A percentile compares a stretch with the other conserved stretches of the same genome.
phyloP scores from a whole-genome alignment of 2,113 vertebrate genomes.

The Aphyosemion australe region DNA sequence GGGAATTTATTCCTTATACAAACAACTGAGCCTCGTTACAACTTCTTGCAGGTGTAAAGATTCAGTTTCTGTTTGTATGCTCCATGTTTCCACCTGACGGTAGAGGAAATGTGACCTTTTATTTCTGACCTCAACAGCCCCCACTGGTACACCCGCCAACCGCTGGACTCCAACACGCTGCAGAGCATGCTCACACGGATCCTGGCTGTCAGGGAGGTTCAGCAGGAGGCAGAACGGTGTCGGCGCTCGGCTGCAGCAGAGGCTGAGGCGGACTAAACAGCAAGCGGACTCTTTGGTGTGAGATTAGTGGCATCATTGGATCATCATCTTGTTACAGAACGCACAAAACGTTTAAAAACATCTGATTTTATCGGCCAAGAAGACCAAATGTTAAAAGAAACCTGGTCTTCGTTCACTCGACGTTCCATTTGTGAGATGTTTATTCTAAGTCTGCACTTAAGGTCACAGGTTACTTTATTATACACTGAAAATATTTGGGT shows the following conservation, averaged over 20 bases:
- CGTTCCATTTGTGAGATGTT: not conserved
- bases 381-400: conserved; percentile 3
- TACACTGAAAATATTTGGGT: too few relatives aligned
- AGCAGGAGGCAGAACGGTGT: conserved; percentile 76
- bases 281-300: too few relatives aligned
- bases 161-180: conserved; percentile 86
- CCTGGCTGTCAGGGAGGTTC: conserved; percentile 91
- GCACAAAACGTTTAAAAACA: conserved; percentile 24
- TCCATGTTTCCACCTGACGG: too few relatives aligned
- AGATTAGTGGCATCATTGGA: conserved; percentile 9
- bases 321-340: not conserved
- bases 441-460: too few relatives aligned
- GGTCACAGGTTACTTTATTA: too few relatives aligned
- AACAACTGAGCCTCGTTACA: too few relatives aligned
- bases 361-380: conserved; percentile 1
- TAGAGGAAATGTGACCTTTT: not conserved
- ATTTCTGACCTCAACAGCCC: conserved; percentile 86
- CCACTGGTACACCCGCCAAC: conserved; percentile 90
- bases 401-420: not conserved
- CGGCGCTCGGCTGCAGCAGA: not conserved
- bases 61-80: too few relatives aligned
- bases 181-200: conserved; percentile 96
- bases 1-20: too few relatives aligned
- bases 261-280: not conserved
- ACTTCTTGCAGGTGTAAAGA: too few relatives aligned